Percentiles rank a stretch among this genome's conserved stretches.
Conservation (phyloP, 2,797 vertebrate genomes). For the Psittacula echo region DNA sequence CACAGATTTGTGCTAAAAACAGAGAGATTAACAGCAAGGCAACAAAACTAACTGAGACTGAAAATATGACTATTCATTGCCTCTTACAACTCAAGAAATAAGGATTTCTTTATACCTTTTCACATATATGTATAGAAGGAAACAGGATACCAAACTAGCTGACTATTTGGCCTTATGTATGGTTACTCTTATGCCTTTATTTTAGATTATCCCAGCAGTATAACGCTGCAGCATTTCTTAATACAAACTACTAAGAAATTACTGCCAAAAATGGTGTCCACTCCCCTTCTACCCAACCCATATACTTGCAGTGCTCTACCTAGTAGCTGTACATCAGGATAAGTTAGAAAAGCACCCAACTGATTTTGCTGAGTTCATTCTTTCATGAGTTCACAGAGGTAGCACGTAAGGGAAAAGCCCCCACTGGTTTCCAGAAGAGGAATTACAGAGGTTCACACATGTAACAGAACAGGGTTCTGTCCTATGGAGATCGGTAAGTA, state of each 20-base stretch:
- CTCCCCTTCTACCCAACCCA: neutral
- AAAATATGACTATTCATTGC: neutral
- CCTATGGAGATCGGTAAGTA: neutral
- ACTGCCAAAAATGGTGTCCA: neutral
- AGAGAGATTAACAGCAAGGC: neutral
- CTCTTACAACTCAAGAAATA: neutral
- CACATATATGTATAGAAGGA: neutral
- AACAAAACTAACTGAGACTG: neutral
- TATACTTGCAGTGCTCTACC: neutral
- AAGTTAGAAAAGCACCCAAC: neutral
- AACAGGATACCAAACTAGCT: neutral
- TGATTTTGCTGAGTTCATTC: neutral
- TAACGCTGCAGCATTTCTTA: neutral
- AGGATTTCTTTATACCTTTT: neutral
- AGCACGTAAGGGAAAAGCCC: accelerated
- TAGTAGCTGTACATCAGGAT: neutral
- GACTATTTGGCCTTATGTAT: neutral
- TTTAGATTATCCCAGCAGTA: neutral
- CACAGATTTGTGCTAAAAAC: neutral
- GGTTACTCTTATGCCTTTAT: neutral
- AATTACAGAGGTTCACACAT: neutral
- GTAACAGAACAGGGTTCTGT: neutral
- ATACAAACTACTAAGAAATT: neutral
- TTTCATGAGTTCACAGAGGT: neutral
- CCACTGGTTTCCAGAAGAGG: neutral